Evolutionary conservation across 2,797 vertebrate genomes (phyloP).

Genomic region (Sebastes wilsoni): DNA sequence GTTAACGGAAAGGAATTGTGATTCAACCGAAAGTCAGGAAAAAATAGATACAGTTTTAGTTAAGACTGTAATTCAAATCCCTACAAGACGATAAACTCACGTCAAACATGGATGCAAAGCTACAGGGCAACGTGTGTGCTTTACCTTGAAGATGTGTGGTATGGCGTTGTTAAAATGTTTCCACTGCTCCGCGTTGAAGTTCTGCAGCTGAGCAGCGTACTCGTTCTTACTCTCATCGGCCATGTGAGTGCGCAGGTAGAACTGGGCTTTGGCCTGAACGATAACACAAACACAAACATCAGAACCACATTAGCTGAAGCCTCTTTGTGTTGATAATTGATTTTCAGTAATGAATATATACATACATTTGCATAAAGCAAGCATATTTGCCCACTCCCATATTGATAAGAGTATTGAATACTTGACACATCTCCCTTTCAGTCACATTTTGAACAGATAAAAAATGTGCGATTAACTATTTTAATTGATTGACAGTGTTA

Average conservation of each 20-base stretch:
- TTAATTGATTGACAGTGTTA: too few species aligned
- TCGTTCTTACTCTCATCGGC: constrained; percentile 99
- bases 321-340: too few species aligned
- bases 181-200: constrained; percentile 96
- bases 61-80: background rate
- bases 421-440: too few species aligned
- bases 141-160: constrained; percentile 98
- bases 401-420: too few species aligned
- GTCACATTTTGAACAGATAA: too few species aligned
- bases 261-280: constrained; percentile 92
- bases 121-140: background rate
- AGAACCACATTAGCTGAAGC: background rate
- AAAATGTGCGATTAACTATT: too few species aligned
- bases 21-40: background rate
- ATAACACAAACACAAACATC: background rate
- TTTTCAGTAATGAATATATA: background rate
- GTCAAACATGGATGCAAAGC: background rate
- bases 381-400: too few species aligned
- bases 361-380: too few species aligned
- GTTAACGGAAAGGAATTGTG: background rate
- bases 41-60: background rate
- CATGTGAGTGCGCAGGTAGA: constrained; percentile 94
- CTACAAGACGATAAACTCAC: background rate
- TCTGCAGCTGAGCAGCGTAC: constrained; percentile 96
- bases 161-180: constrained; percentile 96